Evolutionary conservation across 2,888 invertebrate species (phyloP).

Genomic region (Lumbricus terrestris): DNA sequence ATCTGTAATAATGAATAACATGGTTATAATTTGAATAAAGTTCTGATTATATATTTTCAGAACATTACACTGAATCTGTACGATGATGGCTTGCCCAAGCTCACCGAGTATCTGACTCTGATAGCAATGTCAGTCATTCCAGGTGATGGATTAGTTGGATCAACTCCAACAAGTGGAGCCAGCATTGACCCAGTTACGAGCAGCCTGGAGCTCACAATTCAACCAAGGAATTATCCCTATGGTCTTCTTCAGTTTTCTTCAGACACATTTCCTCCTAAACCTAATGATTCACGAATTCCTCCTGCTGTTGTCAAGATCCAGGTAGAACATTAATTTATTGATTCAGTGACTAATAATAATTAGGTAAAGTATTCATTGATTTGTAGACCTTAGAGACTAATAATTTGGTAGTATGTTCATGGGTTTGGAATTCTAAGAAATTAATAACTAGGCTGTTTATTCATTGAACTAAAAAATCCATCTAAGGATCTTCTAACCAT

Average conservation of each 20-base stretch:
- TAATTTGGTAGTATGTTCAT: neutral
- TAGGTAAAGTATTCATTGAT: no score
- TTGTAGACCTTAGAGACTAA: no score
- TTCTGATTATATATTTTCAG: slow-evolving; percentile 38
- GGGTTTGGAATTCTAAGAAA: neutral
- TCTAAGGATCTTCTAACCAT: no score
- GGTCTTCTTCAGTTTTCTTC: slow-evolving; percentile 54
- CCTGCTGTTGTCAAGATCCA: slow-evolving; percentile 35
- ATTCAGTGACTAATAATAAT: neutral
- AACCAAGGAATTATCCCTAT: slow-evolving; percentile 51
- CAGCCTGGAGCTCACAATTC: slow-evolving; percentile 43
- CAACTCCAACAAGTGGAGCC: slow-evolving; percentile 56
- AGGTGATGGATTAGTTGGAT: slow-evolving; percentile 47
- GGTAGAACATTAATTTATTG: neutral
- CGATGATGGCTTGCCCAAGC: slow-evolving; percentile 52
- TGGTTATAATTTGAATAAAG: neutral
- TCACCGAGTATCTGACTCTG: slow-evolving; percentile 48
- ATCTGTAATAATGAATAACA: neutral
- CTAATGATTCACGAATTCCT: slow-evolving; percentile 41
- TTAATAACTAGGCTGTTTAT: neutral
- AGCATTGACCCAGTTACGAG: slow-evolving; percentile 45
- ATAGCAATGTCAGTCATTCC: slow-evolving; percentile 43
- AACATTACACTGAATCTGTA: slow-evolving; percentile 43
- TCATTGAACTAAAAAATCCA: neutral
- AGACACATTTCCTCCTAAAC: slow-evolving; percentile 39